Percentiles rank a stretch among this genome's conserved stretches.
Evolutionary conservation across 2,113 vertebrate genomes (phyloP).

Genomic region (Solea solea): DNA sequence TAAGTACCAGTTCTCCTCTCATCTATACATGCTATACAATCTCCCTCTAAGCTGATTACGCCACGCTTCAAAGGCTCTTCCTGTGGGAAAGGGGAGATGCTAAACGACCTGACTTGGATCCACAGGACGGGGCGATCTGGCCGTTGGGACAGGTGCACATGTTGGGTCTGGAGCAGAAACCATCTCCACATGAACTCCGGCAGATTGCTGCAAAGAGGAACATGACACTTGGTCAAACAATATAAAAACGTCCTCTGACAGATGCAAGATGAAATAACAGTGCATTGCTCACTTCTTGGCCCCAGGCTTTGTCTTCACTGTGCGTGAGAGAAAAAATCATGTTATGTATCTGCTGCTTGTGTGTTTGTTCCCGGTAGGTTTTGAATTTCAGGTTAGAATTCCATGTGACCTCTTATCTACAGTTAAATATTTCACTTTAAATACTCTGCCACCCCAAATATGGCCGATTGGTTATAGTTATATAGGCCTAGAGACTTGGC

Average conservation of each 20-base stretch:
- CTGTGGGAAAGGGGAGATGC: constrained; percentile 7
- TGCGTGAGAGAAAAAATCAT: constrained; percentile 27
- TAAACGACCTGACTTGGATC: constrained; percentile 92
- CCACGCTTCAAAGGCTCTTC: constrained; percentile 9
- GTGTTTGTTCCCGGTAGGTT: constrained; percentile 22
- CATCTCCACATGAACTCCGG: constrained; percentile 97
- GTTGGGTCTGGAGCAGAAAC: constrained; percentile 99
- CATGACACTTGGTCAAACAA: constrained; percentile 48
- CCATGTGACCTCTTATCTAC: constrained; percentile 33
- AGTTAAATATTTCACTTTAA: constrained; percentile 32
- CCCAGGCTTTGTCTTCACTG: constrained; percentile 20
- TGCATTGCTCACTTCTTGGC: not conserved
- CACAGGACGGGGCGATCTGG: constrained; percentile 94
- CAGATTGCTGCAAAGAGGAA: constrained; percentile 89
- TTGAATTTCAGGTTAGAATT: constrained; percentile 43
- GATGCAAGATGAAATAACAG: constrained; percentile 22
- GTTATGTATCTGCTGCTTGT: constrained; percentile 38
- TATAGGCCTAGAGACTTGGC: constrained; percentile 33
- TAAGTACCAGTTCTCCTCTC: constrained; percentile 2
- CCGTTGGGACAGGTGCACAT: constrained; percentile 98
- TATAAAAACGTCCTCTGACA: constrained; percentile 21
- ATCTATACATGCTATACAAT: constrained; percentile 9
- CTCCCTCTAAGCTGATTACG: constrained; percentile 6
- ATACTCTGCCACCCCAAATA: constrained; percentile 40
- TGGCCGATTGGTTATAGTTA: constrained; percentile 29